Conservation (phyloP, 35 echinoderm and acorn worm genomes). For the Holothuria glaberrima region DNA sequence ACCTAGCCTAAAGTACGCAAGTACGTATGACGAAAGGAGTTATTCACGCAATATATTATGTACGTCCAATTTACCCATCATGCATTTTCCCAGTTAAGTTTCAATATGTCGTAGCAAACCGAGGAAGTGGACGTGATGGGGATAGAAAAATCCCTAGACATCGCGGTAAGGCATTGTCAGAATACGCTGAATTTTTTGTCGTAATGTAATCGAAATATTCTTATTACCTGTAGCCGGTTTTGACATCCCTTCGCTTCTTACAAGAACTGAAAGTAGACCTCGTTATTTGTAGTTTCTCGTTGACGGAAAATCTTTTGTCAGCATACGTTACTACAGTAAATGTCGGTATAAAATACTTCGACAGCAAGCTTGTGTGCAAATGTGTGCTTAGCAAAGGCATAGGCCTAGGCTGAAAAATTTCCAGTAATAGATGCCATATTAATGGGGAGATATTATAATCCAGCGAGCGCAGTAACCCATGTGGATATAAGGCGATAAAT, state of each 20-base stretch:
- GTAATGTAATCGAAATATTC: background rate
- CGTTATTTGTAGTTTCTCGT: background rate
- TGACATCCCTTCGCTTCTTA: background rate
- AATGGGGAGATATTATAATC: too few relatives aligned
- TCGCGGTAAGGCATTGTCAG: conserved; percentile 45
- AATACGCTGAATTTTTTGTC: background rate
- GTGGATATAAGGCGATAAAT: too few relatives aligned
- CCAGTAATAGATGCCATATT: too few relatives aligned
- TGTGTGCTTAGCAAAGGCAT: background rate
- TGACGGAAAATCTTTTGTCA: background rate
- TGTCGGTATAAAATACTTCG: background rate
- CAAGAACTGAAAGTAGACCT: background rate
- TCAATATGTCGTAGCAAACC: conserved; percentile 61
- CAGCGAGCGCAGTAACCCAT: too few relatives aligned
- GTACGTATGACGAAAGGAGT: background rate
- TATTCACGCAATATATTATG: background rate
- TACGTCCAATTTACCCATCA: conserved; percentile 45
- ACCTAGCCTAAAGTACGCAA: background rate
- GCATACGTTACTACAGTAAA: background rate
- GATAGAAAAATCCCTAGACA: conserved; percentile 63
- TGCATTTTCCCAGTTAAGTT: conserved; percentile 13
- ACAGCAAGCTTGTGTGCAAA: background rate
- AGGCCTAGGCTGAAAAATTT: background rate
- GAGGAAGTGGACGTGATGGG: conserved; percentile 59
- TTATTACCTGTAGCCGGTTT: background rate